Base-by-base conservation (phyloP, 1,140 invertebrate species). In the Thaumatotibia leucotreta region DNA sequence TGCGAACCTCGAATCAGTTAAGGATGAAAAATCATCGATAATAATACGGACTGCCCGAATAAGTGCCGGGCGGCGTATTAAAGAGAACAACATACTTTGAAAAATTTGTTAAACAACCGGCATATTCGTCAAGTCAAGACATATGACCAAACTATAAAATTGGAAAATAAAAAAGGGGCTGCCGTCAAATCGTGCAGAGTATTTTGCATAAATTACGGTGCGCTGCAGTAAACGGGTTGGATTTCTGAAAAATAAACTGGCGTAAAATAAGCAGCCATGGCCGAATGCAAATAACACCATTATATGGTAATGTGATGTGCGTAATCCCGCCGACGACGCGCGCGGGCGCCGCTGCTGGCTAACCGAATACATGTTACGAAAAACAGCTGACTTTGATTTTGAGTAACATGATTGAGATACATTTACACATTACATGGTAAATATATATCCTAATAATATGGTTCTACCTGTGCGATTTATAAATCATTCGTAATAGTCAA, bases 251-350 rank as follows among this genome's bases (percentile, higher is more conserved):
- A 88, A 84, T 80, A 82, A 81, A 76, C 78, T 68, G 77, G 74
- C 73, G 76, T 82, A 77, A 80, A 83, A 82, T 80, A 76, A 83
- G 74, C 74, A 75, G 66, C 73, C 65, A 74, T 73, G 76, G 73
- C 58, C 73, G 77, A 80, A 88, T 86, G 83, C 80, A 86, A 88
- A 86, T 86, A 85, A 80, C 81, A 74, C 85, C 77, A 86, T 86
- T 88, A 84, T 88, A 88, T 86, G 85, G 74, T 88, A 88, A 88
- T 88, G 74, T 72, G 72, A 77, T 70, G 76, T 82, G 81, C 81
- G 83, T 86, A 84, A 84, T 83, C 76, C 80, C 73, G 70, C 61
- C 72, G 74, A 66, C n/a, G n/a, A n/a, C 71, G 64, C 74, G 71
- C 77, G 77, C n/a, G n/a, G n/a, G n/a, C n/a, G n/a, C 72, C 74